Conservation (phyloP, 2,113 vertebrate genomes). For the Archilochus colubris region DNA sequence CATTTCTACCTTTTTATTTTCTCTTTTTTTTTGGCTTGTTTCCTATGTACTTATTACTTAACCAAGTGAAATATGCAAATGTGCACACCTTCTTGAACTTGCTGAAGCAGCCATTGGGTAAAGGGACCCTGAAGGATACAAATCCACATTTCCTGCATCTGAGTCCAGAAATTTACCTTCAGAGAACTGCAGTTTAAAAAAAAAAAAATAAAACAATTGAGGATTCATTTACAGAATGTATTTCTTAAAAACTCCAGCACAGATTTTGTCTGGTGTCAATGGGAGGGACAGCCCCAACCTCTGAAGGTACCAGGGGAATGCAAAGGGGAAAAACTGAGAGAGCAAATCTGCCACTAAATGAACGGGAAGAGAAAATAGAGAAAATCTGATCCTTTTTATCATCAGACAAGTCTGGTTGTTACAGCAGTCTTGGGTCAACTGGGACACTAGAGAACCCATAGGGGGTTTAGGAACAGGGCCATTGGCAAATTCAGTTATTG, state of each 20-base stretch:
- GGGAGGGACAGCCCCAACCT: neutral
- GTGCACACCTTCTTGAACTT: neutral
- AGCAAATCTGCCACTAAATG: neutral
- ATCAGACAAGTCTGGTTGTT: neutral
- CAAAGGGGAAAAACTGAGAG: fast-evolving
- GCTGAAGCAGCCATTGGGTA: neutral
- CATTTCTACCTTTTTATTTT: neutral
- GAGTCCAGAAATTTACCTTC: neutral
- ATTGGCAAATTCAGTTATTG: neutral
- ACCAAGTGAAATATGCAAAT: neutral
- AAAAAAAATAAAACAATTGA: too few relatives aligned
- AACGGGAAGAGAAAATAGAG: neutral
- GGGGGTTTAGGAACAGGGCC: neutral
- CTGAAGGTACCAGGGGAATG: neutral
- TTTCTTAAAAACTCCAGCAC: neutral
- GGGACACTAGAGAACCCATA: neutral
- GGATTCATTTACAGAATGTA: neutral
- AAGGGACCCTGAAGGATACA: fast-evolving
- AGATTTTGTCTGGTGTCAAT: neutral
- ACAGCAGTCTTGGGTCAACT: fast-evolving
- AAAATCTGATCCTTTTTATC: neutral
- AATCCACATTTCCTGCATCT: neutral
- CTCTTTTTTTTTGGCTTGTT: neutral
- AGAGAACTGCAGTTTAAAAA: neutral
- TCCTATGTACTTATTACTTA: neutral